These are phyloP conservation scores for Chrysemys picta DNA, from an alignment of 2,113 vertebrate species.

Conservation along the genomic window DNA sequence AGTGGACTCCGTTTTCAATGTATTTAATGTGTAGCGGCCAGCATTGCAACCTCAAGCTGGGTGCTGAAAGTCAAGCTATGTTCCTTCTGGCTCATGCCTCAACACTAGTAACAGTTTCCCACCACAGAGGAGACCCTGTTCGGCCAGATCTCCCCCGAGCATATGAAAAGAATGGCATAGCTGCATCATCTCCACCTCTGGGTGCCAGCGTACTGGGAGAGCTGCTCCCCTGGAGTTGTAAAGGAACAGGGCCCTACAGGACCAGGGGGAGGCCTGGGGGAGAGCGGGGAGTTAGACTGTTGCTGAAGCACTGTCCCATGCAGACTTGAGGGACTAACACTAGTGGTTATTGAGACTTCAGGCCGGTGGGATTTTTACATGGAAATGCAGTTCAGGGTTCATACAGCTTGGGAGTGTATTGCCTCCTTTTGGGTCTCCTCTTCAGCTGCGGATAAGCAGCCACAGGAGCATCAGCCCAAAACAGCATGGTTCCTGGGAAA, in stretches of 20 bases:
- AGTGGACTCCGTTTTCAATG: not conserved
- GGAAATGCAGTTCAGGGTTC: not conserved
- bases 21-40: not conserved
- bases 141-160: not conserved
- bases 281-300: not conserved
- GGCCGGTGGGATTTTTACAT: not conserved
- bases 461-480: not conserved
- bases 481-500: not conserved
- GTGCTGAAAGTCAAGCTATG: no score
- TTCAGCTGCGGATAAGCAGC: not conserved
- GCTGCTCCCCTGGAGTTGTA: fast-evolving
- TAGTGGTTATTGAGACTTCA: not conserved
- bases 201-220: fast-evolving
- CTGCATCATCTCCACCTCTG: not conserved
- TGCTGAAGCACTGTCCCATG: fast-evolving
- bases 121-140: not conserved
- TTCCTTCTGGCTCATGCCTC: not conserved
- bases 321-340: not conserved
- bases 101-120: not conserved
- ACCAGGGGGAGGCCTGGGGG: fast-evolving
- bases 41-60: not conserved
- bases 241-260: not conserved
- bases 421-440: not conserved
- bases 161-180: fast-evolving
- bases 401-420: not conserved